Conservation (phyloP, 2,888 invertebrate genomes). For the Tenodera sinensis region DNA sequence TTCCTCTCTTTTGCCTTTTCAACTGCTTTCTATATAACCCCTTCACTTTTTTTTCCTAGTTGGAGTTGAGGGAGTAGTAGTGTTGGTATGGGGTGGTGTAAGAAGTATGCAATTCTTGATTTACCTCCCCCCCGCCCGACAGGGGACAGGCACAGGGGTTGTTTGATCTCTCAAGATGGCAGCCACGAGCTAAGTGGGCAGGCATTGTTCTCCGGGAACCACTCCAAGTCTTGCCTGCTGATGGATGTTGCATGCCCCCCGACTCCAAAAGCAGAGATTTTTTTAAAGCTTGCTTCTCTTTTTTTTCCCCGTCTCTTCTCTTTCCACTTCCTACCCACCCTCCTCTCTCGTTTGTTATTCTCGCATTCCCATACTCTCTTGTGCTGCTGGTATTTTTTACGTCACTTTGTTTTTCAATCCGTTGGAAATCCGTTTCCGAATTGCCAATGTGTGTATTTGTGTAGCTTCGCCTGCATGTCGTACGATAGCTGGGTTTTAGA, state of each 20-base stretch:
- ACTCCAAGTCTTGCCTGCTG: constrained; percentile 14
- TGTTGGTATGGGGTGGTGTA: background rate
- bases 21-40: background rate
- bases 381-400: background rate
- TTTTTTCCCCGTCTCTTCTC: background rate
- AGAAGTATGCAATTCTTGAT: constrained; percentile 11
- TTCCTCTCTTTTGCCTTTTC: background rate
- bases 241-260: constrained; percentile 9
- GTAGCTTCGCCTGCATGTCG: background rate
- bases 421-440: background rate
- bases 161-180: constrained; percentile 8
- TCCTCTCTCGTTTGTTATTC: background rate
- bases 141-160: constrained; percentile 2
- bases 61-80: background rate
- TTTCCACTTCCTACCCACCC: background rate
- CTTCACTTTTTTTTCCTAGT: background rate
- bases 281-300: background rate
- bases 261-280: constrained; percentile 5
- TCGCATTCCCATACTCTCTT: background rate
- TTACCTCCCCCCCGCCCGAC: background rate
- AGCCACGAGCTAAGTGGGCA: constrained; percentile 1
- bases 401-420: background rate
- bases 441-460: background rate
- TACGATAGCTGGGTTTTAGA: background rate
- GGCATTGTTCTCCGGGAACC: constrained; percentile 14